phyloP scores from a whole-genome alignment of 30 jellyfish, hydroid and myxozoan species.

The Aurelia sp. region DNA sequence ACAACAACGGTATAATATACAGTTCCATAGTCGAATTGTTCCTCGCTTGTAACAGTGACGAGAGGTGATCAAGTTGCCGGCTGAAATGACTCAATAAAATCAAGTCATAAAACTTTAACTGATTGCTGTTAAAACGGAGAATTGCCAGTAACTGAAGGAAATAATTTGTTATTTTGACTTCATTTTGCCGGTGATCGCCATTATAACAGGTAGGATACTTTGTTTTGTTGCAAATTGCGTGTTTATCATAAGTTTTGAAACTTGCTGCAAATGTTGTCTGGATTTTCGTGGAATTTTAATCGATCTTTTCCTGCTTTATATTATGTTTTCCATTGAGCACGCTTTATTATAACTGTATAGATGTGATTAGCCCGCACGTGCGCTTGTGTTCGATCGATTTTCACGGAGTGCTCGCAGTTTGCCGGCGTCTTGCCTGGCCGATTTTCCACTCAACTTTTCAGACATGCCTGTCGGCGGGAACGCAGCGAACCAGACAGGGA shows the following conservation, averaged over 20 bases:
- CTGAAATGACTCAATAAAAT: background rate
- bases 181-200: too few species aligned
- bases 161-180: too few species aligned
- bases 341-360: slow-evolving; percentile 1
- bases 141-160: too few species aligned
- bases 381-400: slow-evolving; percentile 27
- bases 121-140: background rate
- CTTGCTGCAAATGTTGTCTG: slow-evolving; percentile 7
- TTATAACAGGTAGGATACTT: slow-evolving; percentile 28
- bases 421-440: slow-evolving; percentile 71
- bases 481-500: slow-evolving; percentile 76
- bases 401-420: slow-evolving; percentile 14
- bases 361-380: slow-evolving; percentile 32
- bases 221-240: slow-evolving; percentile 47
- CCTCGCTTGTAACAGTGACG: slow-evolving; percentile 28
- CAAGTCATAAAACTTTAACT: background rate
- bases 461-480: slow-evolving; percentile 69
- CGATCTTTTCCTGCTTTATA: background rate
- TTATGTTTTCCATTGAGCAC: slow-evolving; percentile 9
- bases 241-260: slow-evolving; percentile 42
- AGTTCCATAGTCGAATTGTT: slow-evolving; percentile 46
- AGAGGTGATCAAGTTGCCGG: slow-evolving; percentile 68
- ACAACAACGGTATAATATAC: slow-evolving; percentile 73
- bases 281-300: slow-evolving; percentile 3
- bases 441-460: slow-evolving; percentile 26